Evolutionary conservation across 2,797 vertebrate genomes (phyloP).

Genomic region (Fistularia tabacaria): DNA sequence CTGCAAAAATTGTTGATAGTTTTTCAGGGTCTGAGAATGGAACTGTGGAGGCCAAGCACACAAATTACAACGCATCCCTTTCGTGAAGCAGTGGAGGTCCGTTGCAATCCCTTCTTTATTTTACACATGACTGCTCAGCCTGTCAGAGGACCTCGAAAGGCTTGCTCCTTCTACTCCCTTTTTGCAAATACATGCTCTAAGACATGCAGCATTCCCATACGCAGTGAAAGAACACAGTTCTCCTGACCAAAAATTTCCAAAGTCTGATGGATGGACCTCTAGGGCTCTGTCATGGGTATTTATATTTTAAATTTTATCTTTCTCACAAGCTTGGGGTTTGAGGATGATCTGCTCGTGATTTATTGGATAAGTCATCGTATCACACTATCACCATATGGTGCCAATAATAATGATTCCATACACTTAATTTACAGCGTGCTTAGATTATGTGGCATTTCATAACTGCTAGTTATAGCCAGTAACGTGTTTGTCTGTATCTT

Average conservation of each 20-base stretch:
- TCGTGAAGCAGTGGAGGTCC: constrained; percentile 47
- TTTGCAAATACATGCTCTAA: constrained; percentile 36
- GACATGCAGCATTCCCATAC: constrained; percentile 25
- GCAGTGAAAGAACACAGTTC: constrained; percentile 25
- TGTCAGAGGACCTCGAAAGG: constrained; percentile 42
- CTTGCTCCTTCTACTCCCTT: constrained; percentile 37
- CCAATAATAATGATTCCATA: background rate
- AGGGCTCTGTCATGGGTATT: constrained; percentile 38
- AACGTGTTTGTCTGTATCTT: too few species aligned
- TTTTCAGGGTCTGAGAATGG: constrained; percentile 32
- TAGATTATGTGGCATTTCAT: too few species aligned
- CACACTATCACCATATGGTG: background rate
- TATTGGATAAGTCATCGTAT: constrained; percentile 1
- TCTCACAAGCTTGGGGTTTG: constrained; percentile 47
- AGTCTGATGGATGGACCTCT: constrained; percentile 38
- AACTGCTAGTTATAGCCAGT: too few species aligned
- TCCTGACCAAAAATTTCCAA: constrained; percentile 37
- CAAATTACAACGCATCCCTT: constrained; percentile 53
- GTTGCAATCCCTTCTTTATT: constrained; percentile 64
- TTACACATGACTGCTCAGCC: constrained; percentile 62
- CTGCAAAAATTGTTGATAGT: constrained; percentile 14
- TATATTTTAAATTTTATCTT: constrained; percentile 57
- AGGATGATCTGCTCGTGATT: constrained; percentile 18
- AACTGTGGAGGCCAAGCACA: constrained; percentile 47
- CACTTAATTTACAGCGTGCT: too few species aligned